Percentiles rank a stretch among this genome's conserved stretches.
Conservation (phyloP, 2,888 invertebrate species). For the Leptopilina drosophilae region DNA sequence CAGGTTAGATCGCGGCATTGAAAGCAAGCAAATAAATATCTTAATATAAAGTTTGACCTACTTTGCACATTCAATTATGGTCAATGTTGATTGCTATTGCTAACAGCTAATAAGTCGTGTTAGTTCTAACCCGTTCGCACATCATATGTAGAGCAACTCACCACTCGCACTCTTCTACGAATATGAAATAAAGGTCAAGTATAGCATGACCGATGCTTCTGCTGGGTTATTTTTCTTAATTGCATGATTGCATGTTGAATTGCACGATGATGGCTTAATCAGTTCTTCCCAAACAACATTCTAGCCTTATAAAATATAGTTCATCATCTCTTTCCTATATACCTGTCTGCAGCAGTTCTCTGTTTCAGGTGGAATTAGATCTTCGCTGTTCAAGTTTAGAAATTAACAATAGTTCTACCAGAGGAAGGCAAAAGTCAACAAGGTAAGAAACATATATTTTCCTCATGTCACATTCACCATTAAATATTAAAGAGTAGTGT, state of each 20-base stretch:
- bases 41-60: conserved; percentile 1
- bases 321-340: conserved; percentile 42
- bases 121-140: conserved; percentile 49
- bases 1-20: conserved; percentile 74
- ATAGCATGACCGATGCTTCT: conserved; percentile 63
- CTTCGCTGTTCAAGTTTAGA: conserved; percentile 72
- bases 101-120: conserved; percentile 53
- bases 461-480: neutral
- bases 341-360: conserved; percentile 70
- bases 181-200: conserved; percentile 74
- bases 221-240: conserved; percentile 50
- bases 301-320: no score
- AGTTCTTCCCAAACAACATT: no score
- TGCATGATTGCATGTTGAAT: conserved; percentile 41
- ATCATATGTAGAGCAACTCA: conserved; percentile 63
- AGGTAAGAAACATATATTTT: conserved; percentile 63
- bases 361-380: conserved; percentile 74
- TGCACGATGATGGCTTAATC: neutral
- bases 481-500: neutral
- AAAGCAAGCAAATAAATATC: conserved; percentile 62
- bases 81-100: conserved; percentile 54
- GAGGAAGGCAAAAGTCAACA: conserved; percentile 68
- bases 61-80: conserved; percentile 66
- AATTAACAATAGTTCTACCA: conserved; percentile 63
- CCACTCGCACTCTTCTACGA: conserved; percentile 60